Evolutionary conservation across 2,797 vertebrate genomes (phyloP).

Genomic region (Capromys pilorides): DNA sequence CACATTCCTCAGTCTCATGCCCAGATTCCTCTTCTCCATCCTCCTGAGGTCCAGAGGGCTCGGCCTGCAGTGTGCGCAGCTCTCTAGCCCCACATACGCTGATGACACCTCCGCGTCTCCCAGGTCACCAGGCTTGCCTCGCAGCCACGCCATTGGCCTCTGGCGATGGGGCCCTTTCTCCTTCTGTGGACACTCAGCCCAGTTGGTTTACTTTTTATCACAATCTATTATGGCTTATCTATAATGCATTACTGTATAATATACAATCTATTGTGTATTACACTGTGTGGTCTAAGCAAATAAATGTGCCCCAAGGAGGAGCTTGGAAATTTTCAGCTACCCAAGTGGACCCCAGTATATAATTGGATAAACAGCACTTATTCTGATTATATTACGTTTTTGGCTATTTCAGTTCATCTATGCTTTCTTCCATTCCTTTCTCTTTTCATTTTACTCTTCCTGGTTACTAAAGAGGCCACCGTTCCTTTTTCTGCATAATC

Average conservation of each 20-base stretch:
- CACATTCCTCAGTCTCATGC: neutral
- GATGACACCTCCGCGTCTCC: neutral
- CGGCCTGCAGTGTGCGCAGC: neutral
- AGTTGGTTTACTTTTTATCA: neutral
- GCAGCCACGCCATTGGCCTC: neutral
- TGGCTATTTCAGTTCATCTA: neutral
- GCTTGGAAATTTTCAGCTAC: constrained; percentile 12
- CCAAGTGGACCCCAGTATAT: neutral
- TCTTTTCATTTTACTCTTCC: neutral
- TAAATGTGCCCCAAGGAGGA: neutral
- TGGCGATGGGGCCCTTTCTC: neutral
- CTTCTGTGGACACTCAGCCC: neutral
- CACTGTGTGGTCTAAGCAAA: constrained; percentile 10
- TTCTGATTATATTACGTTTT: neutral
- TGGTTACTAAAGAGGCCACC: neutral
- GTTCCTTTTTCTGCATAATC: constrained; percentile 28
- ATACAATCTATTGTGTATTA: neutral
- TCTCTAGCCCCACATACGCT: neutral
- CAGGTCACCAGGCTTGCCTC: neutral
- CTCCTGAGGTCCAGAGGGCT: neutral
- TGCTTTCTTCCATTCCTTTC: neutral
- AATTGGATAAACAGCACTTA: constrained; percentile 3
- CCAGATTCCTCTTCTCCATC: neutral
- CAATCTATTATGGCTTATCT: neutral
- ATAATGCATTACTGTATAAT: too few relatives aligned